Evolutionary conservation across 2,797 vertebrate genomes (phyloP), one percentile per base, ranked within the genome.

Genomic region (Leptodactylus fallax): DNA sequence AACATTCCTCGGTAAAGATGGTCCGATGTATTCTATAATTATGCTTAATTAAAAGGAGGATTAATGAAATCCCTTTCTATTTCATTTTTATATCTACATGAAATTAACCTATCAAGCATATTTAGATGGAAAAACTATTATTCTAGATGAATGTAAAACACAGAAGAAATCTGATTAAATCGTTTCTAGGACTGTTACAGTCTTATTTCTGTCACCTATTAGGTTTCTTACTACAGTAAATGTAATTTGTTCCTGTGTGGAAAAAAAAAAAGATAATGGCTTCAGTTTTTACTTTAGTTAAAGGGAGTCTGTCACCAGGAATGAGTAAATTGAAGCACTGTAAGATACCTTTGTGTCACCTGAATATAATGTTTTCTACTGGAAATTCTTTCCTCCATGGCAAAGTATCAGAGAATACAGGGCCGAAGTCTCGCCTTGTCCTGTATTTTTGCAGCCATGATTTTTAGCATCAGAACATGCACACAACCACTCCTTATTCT

Each of bases 11-110:
- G 72, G 0, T 21, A 36, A 21, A 60, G 27, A 77, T 45, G 23
- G 12, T 82, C 63, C 65, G 67, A 82, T 76, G 53, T 76, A 82
- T 36, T 60, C 8, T 76, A 82, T 65, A 76, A 76, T 78, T 83
- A 61, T 13, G 21, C 67, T 69, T 87, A 82, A 87, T 87, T 67
- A 83, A 72, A 83, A 77, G 21, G 47, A 56, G 63, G 81, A 84
- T 83, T 87, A 23, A 79, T 60, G 78, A 27, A 87, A 88, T 85
- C n/a, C 25, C 47, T 65, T n/a, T 58, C 53, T 49, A 69, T 21
- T 67, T 79, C 77, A 60, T 81, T 85, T 78, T 79, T 79, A 56
- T 23, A 61, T 60, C 63, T 72, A 45, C 14, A 72, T 19, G 65
- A 65, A 83, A 87, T 56, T 69, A 83, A 83, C 45, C 49, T 83